phyloP scores from a whole-genome alignment of 2,888 invertebrate species.

The Kryphioiulus occultus region DNA sequence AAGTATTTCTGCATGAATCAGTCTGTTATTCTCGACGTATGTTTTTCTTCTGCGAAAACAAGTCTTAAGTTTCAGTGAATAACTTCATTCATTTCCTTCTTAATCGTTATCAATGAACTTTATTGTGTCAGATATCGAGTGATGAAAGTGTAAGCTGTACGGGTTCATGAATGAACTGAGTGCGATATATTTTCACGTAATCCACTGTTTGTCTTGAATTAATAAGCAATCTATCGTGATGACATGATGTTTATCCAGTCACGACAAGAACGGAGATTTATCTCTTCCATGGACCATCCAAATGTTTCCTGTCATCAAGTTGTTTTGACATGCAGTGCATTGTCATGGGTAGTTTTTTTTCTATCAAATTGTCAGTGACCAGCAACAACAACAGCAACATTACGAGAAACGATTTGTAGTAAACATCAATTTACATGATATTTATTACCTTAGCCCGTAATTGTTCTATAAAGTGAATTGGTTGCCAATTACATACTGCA shows the following conservation, averaged over 20 bases:
- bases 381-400: neutral
- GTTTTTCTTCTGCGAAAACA: neutral
- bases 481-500: neutral
- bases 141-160: neutral
- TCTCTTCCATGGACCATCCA: neutral
- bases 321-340: neutral
- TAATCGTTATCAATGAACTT: neutral
- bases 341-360: neutral
- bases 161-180: neutral
- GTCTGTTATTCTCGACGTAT: neutral
- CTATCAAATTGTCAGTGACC: neutral
- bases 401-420: slow-evolving; percentile 30
- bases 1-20: neutral
- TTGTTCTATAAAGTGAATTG: neutral
- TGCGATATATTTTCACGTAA: neutral
- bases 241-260: too few species aligned
- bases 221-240: neutral
- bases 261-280: too few species aligned
- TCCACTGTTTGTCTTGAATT: neutral
- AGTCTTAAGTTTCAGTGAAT: neutral
- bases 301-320: neutral
- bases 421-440: neutral
- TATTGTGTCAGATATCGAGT: neutral
- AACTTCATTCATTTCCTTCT: neutral
- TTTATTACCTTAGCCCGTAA: neutral